phyloP scores from a whole-genome alignment of 2,113 vertebrate species.

The Nothoprocta pentlandii region DNA sequence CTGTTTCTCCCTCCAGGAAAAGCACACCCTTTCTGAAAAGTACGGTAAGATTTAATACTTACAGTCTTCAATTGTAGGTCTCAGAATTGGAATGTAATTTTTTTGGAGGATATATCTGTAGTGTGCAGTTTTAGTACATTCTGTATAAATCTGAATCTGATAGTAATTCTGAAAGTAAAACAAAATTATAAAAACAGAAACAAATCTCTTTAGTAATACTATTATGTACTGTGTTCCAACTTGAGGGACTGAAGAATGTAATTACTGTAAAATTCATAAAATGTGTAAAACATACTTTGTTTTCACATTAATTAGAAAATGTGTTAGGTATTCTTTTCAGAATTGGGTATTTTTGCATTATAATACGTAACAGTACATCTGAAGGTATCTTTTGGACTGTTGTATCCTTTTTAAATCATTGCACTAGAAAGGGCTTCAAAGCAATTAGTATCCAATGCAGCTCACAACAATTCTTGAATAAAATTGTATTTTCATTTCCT shows the following conservation, averaged over 20 bases:
- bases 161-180: background rate
- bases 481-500: slow-evolving; percentile 7
- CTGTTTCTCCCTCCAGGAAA: background rate
- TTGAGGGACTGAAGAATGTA: background rate
- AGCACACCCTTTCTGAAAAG: background rate
- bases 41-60: background rate
- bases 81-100: background rate
- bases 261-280: background rate
- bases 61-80: background rate
- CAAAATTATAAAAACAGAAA: background rate
- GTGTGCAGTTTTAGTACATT: background rate
- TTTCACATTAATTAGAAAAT: background rate
- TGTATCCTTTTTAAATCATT: background rate
- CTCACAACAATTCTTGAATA: background rate
- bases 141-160: background rate
- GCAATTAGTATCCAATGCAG: background rate
- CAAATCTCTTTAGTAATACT: background rate
- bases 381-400: background rate
- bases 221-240: background rate
- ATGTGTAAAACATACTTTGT: background rate
- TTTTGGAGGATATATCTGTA: background rate
- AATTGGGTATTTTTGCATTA: background rate
- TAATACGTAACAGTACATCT: background rate
- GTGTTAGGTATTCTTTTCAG: background rate
- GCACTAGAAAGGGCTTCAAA: background rate